Percentiles rank a stretch among this genome's conserved stretches.
Evolutionary conservation across 2,113 vertebrate species (phyloP).

Genomic region (Anguilla rostrata): DNA sequence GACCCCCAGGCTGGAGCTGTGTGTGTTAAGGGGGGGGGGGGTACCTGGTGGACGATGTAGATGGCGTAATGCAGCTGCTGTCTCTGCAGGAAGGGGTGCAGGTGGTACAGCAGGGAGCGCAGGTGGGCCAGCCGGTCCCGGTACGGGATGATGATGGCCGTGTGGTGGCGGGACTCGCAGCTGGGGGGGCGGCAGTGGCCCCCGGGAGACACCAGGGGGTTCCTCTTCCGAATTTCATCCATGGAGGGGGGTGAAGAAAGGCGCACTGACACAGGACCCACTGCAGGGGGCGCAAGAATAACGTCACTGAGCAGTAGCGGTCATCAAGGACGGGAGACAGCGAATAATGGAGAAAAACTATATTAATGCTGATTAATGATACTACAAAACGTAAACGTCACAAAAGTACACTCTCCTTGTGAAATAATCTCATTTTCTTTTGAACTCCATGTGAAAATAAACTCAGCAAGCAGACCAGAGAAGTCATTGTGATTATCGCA

Average conservation of each 20-base stretch:
- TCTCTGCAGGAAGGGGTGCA: constrained; percentile 92
- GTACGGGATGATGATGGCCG: constrained; percentile 88
- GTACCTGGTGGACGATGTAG: constrained; percentile 92
- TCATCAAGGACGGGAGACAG: not conserved
- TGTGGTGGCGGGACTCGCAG: constrained; percentile 83
- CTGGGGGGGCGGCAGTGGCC: constrained; percentile 80
- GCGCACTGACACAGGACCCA: constrained; percentile 84
- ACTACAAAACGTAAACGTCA: not conserved
- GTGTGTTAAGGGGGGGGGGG: not conserved
- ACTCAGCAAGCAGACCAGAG: not conserved
- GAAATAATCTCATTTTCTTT: too few species aligned
- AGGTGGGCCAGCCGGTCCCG: constrained; percentile 89
- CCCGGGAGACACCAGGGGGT: constrained; percentile 77
- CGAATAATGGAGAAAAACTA: not conserved
- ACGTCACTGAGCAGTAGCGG: not conserved
- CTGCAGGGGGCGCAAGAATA: constrained; percentile 54
- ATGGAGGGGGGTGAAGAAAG: constrained; percentile 77
- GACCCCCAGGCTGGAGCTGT: too few species aligned
- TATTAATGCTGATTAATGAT: not conserved
- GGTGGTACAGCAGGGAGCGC: constrained; percentile 87
- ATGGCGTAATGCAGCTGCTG: constrained; percentile 94
- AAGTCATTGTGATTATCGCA: not conserved
- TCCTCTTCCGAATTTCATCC: constrained; percentile 80
- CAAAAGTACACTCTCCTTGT: not conserved
- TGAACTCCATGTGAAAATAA: not conserved